A percentile compares a stretch with the other conserved stretches of the same genome.
Conservation (phyloP, 2,888 invertebrate genomes). For the Eilema depressum region DNA sequence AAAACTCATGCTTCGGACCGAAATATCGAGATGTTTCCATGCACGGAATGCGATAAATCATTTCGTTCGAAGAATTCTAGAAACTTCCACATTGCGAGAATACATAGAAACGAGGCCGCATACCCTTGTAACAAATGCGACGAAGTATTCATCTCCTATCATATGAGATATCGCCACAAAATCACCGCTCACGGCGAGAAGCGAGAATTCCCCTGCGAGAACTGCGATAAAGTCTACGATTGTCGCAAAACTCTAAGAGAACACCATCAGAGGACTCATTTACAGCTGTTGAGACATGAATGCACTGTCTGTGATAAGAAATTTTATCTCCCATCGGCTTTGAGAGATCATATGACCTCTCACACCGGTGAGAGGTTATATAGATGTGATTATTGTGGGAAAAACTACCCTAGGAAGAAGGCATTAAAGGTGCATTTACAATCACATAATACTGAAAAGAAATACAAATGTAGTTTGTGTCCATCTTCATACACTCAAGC, state of each 20-base stretch:
- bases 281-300: constrained; percentile 64
- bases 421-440: constrained; percentile 80
- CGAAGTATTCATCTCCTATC: constrained; percentile 42
- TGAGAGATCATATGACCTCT: constrained; percentile 82
- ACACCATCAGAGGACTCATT: constrained; percentile 62
- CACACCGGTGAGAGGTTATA: constrained; percentile 83
- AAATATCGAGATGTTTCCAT: constrained; percentile 55
- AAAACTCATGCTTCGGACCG: constrained; percentile 68
- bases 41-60: constrained; percentile 66
- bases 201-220: constrained; percentile 58
- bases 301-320: constrained; percentile 76
- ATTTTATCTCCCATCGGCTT: constrained; percentile 62
- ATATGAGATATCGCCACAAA: constrained; percentile 58
- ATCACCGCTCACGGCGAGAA: constrained; percentile 61
- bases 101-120: constrained; percentile 57
- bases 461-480: constrained; percentile 80
- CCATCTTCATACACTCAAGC: constrained; percentile 79
- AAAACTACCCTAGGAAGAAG: constrained; percentile 80
- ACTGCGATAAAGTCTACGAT: constrained; percentile 64
- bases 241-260: constrained; percentile 59
- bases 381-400: constrained; percentile 81
- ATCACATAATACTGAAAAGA: constrained; percentile 78
- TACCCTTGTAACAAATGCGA: constrained; percentile 62
- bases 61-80: constrained; percentile 59
- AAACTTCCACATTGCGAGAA: constrained; percentile 52